Conservation (phyloP, 1,140 invertebrate species). For the Plodia interpunctella region DNA sequence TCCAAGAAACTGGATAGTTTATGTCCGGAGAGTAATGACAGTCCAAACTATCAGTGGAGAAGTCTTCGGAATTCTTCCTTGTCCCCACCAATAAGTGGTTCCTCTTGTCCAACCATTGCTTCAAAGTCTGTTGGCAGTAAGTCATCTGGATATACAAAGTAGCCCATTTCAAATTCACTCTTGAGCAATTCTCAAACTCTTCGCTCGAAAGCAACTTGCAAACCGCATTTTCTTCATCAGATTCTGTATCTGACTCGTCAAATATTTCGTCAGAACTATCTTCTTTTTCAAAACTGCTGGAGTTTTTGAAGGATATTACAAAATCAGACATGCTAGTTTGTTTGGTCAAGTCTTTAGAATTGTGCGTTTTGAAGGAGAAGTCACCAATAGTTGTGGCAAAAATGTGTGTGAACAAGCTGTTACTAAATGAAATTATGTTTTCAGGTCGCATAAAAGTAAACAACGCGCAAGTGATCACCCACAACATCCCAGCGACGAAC, state of each 20-base stretch:
- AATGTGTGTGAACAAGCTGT: too few relatives aligned
- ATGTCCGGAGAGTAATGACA: constrained; percentile 30
- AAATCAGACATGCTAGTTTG: constrained; percentile 58
- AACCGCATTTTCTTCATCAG: constrained; percentile 52
- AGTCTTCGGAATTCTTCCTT: constrained; percentile 54
- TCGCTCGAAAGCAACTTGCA: constrained; percentile 44
- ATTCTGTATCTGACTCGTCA: constrained; percentile 43
- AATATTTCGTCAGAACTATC: constrained; percentile 32
- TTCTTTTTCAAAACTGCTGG: constrained; percentile 45
- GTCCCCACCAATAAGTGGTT: constrained; percentile 60
- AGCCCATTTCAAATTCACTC: constrained; percentile 78
- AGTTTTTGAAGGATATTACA: constrained; percentile 58
- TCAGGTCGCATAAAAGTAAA: constrained; percentile 89
- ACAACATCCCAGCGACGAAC: constrained; percentile 91
- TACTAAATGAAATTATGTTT: too few relatives aligned
- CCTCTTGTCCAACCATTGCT: constrained; percentile 83
- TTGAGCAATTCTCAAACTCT: constrained; percentile 62
- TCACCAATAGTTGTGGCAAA: too few relatives aligned
- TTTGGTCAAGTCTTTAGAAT: constrained; percentile 58
- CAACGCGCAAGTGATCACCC: constrained; percentile 84
- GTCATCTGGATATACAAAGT: constrained; percentile 91
- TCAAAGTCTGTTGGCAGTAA: constrained; percentile 84
- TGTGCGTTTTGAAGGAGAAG: constrained; percentile 68
- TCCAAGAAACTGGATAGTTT: constrained; percentile 44
- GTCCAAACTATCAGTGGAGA: constrained; percentile 43